A percentile compares a stretch with the other conserved stretches of the same genome.
Evolutionary conservation across 2,113 vertebrate species (phyloP).

Genomic region (Oncorhynchus gorbuscha): DNA sequence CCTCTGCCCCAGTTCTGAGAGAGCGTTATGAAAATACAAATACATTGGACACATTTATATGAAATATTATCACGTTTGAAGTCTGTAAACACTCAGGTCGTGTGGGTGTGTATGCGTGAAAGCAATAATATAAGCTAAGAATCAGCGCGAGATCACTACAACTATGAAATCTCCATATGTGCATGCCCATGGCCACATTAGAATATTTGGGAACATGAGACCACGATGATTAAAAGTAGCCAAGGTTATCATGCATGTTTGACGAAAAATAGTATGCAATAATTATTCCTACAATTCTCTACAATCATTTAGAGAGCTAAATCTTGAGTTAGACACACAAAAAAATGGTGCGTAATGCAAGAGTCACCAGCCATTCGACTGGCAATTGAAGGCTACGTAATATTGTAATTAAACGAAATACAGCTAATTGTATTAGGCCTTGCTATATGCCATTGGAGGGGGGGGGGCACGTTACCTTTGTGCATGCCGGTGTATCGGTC

Average conservation of each 20-base stretch:
- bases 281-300: too few relatives aligned
- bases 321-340: too few relatives aligned
- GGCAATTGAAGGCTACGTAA: neutral
- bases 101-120: neutral
- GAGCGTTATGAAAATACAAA: slow-evolving; percentile 45
- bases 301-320: too few relatives aligned
- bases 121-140: too few relatives aligned
- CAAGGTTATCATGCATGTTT: too few relatives aligned
- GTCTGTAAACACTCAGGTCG: neutral
- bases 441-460: slow-evolving; percentile 8
- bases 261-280: too few relatives aligned
- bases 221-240: too few relatives aligned
- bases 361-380: neutral
- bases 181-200: too few relatives aligned
- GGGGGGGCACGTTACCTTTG: slow-evolving; percentile 83
- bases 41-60: neutral
- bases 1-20: slow-evolving; percentile 68
- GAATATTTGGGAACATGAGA: too few relatives aligned
- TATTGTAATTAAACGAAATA: neutral
- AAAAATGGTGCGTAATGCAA: neutral
- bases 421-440: slow-evolving; percentile 21
- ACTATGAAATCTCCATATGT: too few relatives aligned
- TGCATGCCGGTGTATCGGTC: slow-evolving; percentile 98
- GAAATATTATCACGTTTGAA: neutral
- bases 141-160: too few relatives aligned